Percentiles rank a stretch among this genome's conserved stretches.
Evolutionary conservation across 2,888 invertebrate genomes (phyloP).

Genomic region (Cerceris ruficornis): DNA sequence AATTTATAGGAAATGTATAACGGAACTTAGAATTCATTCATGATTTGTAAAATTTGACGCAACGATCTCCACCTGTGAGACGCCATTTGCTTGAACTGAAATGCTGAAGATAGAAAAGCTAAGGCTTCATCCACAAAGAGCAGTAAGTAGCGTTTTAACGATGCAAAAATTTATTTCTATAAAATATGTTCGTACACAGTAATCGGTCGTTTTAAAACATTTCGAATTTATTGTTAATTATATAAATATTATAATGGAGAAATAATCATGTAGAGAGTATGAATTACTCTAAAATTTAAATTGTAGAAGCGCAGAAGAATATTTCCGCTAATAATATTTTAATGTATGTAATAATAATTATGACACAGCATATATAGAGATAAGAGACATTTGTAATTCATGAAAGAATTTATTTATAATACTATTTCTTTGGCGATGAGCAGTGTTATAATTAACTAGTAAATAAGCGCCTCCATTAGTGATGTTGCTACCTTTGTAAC

Average conservation of each 20-base stretch:
- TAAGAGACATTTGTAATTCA: no score
- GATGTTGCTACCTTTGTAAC: background rate
- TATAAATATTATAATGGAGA: no score
- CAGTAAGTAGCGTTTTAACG: background rate
- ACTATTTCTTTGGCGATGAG: no score
- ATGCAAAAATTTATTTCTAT: background rate
- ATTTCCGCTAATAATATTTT: no score
- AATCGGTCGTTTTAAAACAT: no score
- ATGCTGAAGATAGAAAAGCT: slow-evolving; percentile 37
- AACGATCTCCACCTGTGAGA: slow-evolving; percentile 81
- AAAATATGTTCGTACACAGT: background rate
- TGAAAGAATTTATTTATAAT: no score
- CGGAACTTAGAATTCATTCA: slow-evolving; percentile 80
- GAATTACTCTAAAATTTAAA: no score
- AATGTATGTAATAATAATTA: no score
- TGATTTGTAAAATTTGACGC: slow-evolving; percentile 80
- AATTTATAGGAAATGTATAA: slow-evolving; percentile 70
- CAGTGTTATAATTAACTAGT: background rate
- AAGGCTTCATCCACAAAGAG: slow-evolving; percentile 30
- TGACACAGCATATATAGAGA: no score
- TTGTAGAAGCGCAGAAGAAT: no score
- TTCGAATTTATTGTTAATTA: no score
- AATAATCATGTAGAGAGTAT: no score
- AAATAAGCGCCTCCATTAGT: background rate
- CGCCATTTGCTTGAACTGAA: slow-evolving; percentile 83